Conservation (phyloP, 2,888 invertebrate species). For the Cerastis leucographa region DNA sequence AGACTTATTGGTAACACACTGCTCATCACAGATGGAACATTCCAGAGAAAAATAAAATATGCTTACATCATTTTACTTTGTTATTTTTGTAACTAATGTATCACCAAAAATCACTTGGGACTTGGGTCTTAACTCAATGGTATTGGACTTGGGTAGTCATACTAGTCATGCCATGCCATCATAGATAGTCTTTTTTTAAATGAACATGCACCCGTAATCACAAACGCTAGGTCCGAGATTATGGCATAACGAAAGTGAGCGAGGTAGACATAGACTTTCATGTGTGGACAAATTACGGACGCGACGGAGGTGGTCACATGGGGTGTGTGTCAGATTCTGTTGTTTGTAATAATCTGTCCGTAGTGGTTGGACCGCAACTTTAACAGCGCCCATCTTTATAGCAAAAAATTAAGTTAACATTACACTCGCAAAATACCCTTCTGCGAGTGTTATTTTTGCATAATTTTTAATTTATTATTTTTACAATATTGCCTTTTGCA, state of each 20-base stretch:
- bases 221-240: too few relatives aligned
- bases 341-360: background rate
- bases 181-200: background rate
- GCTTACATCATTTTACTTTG: constrained; percentile 79
- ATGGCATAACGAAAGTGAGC: too few relatives aligned
- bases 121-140: too few relatives aligned
- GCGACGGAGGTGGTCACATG: background rate
- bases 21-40: constrained; percentile 77
- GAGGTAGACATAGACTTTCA: too few relatives aligned
- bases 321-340: background rate
- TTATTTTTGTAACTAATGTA: constrained; percentile 71
- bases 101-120: too few relatives aligned
- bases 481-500: constrained; percentile 26
- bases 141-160: too few relatives aligned
- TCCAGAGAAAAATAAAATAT: constrained; percentile 85
- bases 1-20: constrained; percentile 81
- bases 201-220: background rate
- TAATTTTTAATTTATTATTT: background rate
- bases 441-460: too few relatives aligned
- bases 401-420: background rate
- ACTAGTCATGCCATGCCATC: too few relatives aligned
- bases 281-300: background rate
- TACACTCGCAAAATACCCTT: background rate
- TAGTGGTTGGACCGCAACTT: background rate
- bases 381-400: background rate